Evolutionary conservation across 2,113 vertebrate genomes (phyloP), one percentile per base, ranked within the genome.

Genomic region (Oryzias celebensis): DNA sequence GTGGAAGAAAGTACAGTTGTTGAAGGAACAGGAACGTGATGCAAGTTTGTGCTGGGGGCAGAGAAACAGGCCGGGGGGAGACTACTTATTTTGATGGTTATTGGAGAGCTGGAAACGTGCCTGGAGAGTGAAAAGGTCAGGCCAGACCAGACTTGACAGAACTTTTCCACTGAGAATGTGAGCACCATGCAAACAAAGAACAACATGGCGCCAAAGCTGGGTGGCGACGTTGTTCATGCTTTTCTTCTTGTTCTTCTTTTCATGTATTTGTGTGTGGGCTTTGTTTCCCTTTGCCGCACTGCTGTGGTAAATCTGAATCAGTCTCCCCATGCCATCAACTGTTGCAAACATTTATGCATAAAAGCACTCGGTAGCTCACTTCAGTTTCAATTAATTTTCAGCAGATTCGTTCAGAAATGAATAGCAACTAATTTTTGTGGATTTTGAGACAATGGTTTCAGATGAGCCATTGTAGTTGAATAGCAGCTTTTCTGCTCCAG

Each of bases 61-160:
- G 26, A 70, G 53, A 75, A 62, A 75, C 12, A 14, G 42, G 45
- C 44, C 47, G 51, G 5, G 56, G 51, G 26, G 53, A 62, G 64
- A 71, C 65, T 52, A 64, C 60, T 74, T 75, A 73, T 76, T 78
- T 80, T 81, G 75, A 77, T 76, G 72, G 63, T 63, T 81, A 84
- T 79, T 72, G 78, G 71, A 72, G 78, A 79, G 64, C 84, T 77
- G 79, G 65, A 82, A 80, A 80, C 58, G 60, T 81, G 80, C 74
- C 75, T 52, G 48, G 71, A 60, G 78, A 87, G 69, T 75, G 83
- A 85, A 86, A 89, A 89, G 85, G 87, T 90, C 85, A 88, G 63
- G 58, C 55, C 56, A 68, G 62, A 77, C 70, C 51, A 76, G 62
- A 69, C 78, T 77, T 84, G 78, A 85, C 82, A 84, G 77, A 79